A percentile compares a stretch with the other conserved stretches of the same genome.
These are phyloP conservation scores for Calliopsis andreniformis DNA, from an alignment of 1,140 invertebrate genomes.

Conservation along the genomic window DNA sequence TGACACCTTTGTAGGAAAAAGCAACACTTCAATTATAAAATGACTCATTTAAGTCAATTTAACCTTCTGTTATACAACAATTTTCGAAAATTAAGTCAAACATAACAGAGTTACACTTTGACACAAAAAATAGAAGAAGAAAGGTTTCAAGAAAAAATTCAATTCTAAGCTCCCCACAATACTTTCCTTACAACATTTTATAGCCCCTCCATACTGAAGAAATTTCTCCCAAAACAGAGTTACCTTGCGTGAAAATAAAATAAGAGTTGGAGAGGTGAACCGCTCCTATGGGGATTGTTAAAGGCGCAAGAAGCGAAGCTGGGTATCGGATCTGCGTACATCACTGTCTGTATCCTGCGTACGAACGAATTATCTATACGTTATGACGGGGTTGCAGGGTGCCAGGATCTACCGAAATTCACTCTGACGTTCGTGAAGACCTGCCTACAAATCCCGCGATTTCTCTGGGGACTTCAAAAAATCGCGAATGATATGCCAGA, in stretches of 20 bases:
- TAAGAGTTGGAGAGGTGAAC: background rate
- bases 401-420: conserved; percentile 59
- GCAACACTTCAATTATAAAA: no score
- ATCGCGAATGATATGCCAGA: conserved; percentile 77
- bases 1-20: no score
- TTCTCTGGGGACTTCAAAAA: conserved; percentile 77
- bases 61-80: no score
- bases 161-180: no score
- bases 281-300: conserved; percentile 34
- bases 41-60: no score
- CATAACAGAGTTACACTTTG: no score
- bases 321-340: conserved; percentile 39
- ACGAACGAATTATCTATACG: conserved; percentile 45
- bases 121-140: no score
- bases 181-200: no score
- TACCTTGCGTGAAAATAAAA: background rate
- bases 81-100: no score
- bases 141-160: no score
- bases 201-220: no score
- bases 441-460: conserved; percentile 74
- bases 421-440: conserved; percentile 63
- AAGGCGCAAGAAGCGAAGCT: conserved; percentile 16
- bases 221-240: no score
- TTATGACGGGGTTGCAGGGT: conserved; percentile 46
- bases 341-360: conserved; percentile 13